These are phyloP conservation scores for Callithrix jacchus DNA, from an alignment of 2,113 vertebrate genomes.

Conservation along the genomic window DNA sequence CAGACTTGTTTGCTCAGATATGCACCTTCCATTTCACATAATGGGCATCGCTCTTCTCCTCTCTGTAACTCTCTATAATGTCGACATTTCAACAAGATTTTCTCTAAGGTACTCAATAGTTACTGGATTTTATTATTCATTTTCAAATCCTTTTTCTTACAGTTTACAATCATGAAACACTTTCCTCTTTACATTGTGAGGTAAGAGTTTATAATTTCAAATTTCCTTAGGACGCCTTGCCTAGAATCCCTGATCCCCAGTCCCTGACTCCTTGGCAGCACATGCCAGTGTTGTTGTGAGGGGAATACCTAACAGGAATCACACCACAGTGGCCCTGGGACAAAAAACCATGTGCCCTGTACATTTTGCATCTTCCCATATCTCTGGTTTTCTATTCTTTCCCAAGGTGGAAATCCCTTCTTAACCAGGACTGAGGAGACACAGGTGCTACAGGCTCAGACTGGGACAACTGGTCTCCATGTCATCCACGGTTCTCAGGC, in stretches of 20 bases:
- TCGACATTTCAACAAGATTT: neutral
- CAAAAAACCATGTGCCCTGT: neutral
- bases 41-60: neutral
- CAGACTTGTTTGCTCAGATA: neutral
- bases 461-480: neutral
- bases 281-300: neutral
- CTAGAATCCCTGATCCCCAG: too few species aligned
- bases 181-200: neutral
- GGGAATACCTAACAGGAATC: neutral
- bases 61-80: neutral
- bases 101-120: neutral
- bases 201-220: neutral
- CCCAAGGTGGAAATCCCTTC: neutral
- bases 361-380: neutral
- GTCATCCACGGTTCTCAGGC: neutral
- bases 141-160: too few species aligned
- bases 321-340: neutral
- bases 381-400: neutral
- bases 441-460: neutral
- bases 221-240: neutral
- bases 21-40: fast-evolving
- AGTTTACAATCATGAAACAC: too few species aligned
- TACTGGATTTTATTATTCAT: neutral
- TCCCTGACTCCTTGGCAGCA: neutral
- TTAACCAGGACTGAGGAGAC: neutral